These are phyloP conservation scores for Lordiphosa stackelbergi DNA, from an alignment of 1,140 invertebrate species.

Conservation along the genomic window DNA sequence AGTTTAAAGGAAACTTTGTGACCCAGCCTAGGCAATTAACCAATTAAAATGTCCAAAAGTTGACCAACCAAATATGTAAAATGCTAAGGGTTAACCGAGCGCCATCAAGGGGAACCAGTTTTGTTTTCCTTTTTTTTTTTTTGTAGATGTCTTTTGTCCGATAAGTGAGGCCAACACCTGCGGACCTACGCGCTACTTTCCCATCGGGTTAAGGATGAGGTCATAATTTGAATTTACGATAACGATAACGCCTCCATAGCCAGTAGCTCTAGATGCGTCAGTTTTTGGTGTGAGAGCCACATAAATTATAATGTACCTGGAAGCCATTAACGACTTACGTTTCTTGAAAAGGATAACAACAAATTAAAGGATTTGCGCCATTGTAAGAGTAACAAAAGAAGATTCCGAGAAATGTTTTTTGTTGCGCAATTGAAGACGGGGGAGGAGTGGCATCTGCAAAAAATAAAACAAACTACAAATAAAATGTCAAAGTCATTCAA, in stretches of 20 bases:
- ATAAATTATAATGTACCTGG: constrained; percentile 11
- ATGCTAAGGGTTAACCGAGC: constrained; percentile 31
- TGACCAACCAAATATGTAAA: constrained; percentile 15
- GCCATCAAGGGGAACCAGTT: constrained; percentile 3
- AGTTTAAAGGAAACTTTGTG: constrained; percentile 19
- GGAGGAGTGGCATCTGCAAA: not conserved
- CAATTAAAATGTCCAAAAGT: constrained; percentile 49
- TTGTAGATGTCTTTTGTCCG: constrained; percentile 21
- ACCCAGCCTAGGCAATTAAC: constrained; percentile 33
- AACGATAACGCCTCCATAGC: constrained; percentile 12
- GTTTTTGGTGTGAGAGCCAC: constrained; percentile 34
- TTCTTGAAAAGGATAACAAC: constrained; percentile 52
- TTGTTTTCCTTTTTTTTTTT: constrained; percentile 24
- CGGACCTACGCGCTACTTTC: constrained; percentile 13
- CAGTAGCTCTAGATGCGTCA: constrained; percentile 38
- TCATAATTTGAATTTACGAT: constrained; percentile 48
- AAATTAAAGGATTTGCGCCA: constrained; percentile 55
- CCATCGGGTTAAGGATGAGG: constrained; percentile 5
- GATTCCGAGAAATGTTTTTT: constrained; percentile 39
- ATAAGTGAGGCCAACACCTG: constrained; percentile 40
- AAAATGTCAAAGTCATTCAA: constrained; percentile 34
- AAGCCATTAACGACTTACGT: constrained; percentile 38
- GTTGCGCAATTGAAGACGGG: constrained; percentile 3
- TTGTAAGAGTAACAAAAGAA: constrained; percentile 32
- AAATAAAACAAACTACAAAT: constrained; percentile 15